Evolutionary conservation across 2,113 vertebrate genomes (phyloP).

Genomic region (Cephalopholis sonnerati): DNA sequence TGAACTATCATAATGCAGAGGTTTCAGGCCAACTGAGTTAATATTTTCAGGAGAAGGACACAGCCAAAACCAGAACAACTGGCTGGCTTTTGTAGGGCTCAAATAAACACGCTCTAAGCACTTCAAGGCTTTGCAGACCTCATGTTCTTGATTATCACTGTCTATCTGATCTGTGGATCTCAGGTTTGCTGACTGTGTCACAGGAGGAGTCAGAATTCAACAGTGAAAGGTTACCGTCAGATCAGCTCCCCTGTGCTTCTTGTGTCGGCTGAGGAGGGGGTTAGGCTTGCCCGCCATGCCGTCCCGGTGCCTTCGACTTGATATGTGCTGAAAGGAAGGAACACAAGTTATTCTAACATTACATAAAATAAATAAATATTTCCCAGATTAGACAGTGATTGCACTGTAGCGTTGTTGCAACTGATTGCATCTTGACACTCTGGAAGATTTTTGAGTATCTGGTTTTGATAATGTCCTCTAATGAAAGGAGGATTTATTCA

Average conservation of each 20-base stretch:
- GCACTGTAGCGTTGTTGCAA: neutral
- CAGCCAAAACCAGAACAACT: conserved; percentile 21
- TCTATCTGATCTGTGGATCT: conserved; percentile 36
- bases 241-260: conserved; percentile 91
- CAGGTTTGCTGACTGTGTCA: conserved; percentile 33
- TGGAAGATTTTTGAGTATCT: neutral
- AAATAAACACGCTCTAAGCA: conserved; percentile 9
- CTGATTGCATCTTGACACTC: neutral
- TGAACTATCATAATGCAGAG: conserved; percentile 17
- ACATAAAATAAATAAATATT: neutral
- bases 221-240: conserved; percentile 85
- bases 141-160: conserved; percentile 4
- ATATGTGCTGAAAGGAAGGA: conserved; percentile 90
- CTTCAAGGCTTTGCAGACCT: neutral
- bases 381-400: neutral
- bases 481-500: neutral
- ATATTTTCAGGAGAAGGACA: neutral
- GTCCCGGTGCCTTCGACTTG: conserved; percentile 94
- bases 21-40: conserved; percentile 25
- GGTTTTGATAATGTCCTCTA: neutral
- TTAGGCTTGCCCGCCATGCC: conserved; percentile 95
- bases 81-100: neutral
- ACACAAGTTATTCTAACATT: neutral
- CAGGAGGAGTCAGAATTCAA: neutral
- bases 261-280: conserved; percentile 93